Base-by-base conservation (phyloP, 2,113 vertebrate genomes). In the Sakesphorus luctuosus region DNA sequence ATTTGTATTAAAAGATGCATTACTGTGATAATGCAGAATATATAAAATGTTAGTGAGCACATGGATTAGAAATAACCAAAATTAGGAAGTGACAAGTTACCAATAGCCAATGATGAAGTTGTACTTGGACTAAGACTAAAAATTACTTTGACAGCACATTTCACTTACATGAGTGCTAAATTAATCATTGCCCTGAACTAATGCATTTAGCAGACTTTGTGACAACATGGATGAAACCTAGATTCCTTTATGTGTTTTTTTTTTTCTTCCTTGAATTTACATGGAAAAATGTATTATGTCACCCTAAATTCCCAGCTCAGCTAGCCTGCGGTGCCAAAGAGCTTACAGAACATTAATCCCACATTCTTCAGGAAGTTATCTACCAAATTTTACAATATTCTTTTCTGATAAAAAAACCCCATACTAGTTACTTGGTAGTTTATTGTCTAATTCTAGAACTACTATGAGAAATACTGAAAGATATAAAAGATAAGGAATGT, bases 251-350 rank as follows among this genome's bases (percentile, higher is more conserved):
- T 91, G 55, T 40, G 58, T 55, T 53, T 85, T 61, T 61, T 55
- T 53, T 85, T 61, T 95, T 66, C 13, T 62, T 85, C 40, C 76
- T 87, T 87, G 80, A 62, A 69, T 83, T 94, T 94, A 93, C 83
- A 77, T 81, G 90, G 95, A 97, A 97, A 95, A 74, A 83, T 84
- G 90, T 74, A 88, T 94, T 96, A 96, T 91, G 71, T 91, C 96
- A 96, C 72, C 44, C 52, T 66, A 87, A 96, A 91, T 53, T 76
- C 84, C 43, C 78, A 94, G 36, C 68, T 94, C 56, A 55, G n/a
- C 72, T 40, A 69, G 23, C n/a, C 29, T 83, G 61, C 0, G 0
- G 7, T 38, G 86, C 84, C 87, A 90, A 87, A 93, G 26, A 55
- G 21, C 66, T 94, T 53, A 78, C 20, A 68, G 43, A 80, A 55